Conservation (phyloP, 2,113 vertebrate genomes). For the Chlamydotis undulata region DNA sequence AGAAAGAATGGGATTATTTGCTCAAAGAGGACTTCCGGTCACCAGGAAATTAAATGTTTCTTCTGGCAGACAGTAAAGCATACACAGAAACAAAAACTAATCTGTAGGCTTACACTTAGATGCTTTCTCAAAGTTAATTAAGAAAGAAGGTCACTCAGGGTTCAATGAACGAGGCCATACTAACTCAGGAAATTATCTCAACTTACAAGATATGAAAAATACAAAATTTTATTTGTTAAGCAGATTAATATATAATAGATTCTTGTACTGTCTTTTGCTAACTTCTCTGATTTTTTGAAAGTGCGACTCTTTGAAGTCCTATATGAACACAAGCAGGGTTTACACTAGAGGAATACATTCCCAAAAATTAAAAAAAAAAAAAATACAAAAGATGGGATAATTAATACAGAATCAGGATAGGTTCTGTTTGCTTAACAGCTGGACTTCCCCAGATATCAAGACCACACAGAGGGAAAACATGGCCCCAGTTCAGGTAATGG, state of each 20-base stretch:
- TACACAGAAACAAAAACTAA: constrained; percentile 67
- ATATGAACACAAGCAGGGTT: background rate
- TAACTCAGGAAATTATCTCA: constrained; percentile 37
- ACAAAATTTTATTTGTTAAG: background rate
- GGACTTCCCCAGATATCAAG: background rate
- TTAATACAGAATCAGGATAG: background rate
- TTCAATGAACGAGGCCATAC: constrained; percentile 44
- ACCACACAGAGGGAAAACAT: background rate
- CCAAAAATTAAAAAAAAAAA: background rate
- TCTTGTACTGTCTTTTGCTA: background rate
- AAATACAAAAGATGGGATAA: background rate
- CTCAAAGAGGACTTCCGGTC: constrained; percentile 70
- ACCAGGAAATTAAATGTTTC: constrained; percentile 79
- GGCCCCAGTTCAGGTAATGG: rapidly evolving
- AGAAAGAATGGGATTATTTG: constrained; percentile 67
- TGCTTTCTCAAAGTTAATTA: constrained; percentile 69
- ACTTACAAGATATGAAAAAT: background rate
- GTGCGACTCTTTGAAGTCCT: background rate
- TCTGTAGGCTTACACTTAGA: constrained; percentile 53
- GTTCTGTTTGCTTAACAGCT: background rate
- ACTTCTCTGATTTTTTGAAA: background rate
- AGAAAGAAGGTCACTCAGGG: constrained; percentile 62
- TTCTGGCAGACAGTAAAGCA: constrained; percentile 67
- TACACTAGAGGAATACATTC: background rate
- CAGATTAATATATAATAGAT: background rate